Base-by-base conservation (phyloP, 2,888 invertebrate species). In the Clitarchus hookeri region DNA sequence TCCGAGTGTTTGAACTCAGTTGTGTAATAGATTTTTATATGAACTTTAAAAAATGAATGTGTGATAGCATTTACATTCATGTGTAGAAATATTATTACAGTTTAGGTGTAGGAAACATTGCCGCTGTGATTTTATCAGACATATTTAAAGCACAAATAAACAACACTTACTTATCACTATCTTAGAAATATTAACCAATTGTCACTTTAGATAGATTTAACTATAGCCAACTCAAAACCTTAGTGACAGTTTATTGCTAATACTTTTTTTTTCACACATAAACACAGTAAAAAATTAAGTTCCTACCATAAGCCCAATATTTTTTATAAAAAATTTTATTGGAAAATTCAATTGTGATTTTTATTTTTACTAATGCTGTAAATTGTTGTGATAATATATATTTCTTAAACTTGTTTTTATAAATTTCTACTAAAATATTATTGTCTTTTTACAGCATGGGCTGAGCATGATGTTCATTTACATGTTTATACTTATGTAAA, bases 261-360 rank as follows among this genome's bases (percentile, higher is more conserved):
- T 53, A 65, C 16, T 8, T 23, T 16, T n/a, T 23, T 23, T 65
- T 23, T 65, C 19, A 65, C 8, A 65, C 23, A 16, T 65, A 65
- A 65, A 65, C 65, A n/a, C 11, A 65, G 65, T 65, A 65, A 65
- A 65, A n/a, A 65, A 48, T 65, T 65, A 65, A n/a, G 65, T 65
- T 65, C 65, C 65, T 65, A 65, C n/a, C n/a, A 19, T 65, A 65
- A n/a, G 65, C 16, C n/a, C 65, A 65, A 65, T 65, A 19, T 65
- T 19, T 23, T 65, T n/a, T 11, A 65, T 11, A 65, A 65, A 23
- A 65, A 9, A 23, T 65, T 19, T 65, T n/a, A 48, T n/a, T n/a
- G 65, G 65, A 65, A 65, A 65, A 65, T 65, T 65, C 3, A 65
- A 4, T 23, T 65, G 65, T 65, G 65, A 65, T 65, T n/a, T n/a